Evolutionary conservation across 2,113 vertebrate genomes (phyloP).

Genomic region (Cathartes aura): DNA sequence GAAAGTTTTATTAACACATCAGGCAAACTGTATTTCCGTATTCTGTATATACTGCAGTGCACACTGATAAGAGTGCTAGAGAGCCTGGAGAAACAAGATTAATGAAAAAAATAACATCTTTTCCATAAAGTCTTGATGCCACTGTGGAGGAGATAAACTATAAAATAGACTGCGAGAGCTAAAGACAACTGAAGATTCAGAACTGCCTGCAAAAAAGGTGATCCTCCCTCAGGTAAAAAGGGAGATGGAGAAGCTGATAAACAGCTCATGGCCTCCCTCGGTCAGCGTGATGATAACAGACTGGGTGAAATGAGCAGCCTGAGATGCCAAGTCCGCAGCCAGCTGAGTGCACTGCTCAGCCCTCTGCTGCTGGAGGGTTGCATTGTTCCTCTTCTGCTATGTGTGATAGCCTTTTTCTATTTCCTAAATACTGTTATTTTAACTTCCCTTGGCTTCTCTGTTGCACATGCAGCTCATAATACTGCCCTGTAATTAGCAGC

Average conservation of each 20-base stretch:
- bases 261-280: rapidly evolving
- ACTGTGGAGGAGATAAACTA: background rate
- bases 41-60: background rate
- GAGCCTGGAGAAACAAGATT: background rate
- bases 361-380: background rate
- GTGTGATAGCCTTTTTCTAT: no score
- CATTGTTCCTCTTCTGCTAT: background rate
- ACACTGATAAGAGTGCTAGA: background rate
- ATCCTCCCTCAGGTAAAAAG: background rate
- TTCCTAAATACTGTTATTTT: background rate
- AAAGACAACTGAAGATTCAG: background rate
- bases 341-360: background rate
- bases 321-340: background rate
- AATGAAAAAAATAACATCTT: background rate
- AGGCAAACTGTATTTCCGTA: background rate
- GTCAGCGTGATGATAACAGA: rapidly evolving
- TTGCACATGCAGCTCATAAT: background rate
- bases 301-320: rapidly evolving
- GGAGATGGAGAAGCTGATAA: background rate
- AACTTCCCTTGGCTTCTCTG: background rate
- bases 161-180: background rate
- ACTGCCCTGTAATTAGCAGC: background rate
- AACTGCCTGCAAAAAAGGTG: background rate
- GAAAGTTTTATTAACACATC: background rate
- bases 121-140: background rate